Conservation (phyloP, 2,797 vertebrate species). For the Poeciliopsis presidionis region DNA sequence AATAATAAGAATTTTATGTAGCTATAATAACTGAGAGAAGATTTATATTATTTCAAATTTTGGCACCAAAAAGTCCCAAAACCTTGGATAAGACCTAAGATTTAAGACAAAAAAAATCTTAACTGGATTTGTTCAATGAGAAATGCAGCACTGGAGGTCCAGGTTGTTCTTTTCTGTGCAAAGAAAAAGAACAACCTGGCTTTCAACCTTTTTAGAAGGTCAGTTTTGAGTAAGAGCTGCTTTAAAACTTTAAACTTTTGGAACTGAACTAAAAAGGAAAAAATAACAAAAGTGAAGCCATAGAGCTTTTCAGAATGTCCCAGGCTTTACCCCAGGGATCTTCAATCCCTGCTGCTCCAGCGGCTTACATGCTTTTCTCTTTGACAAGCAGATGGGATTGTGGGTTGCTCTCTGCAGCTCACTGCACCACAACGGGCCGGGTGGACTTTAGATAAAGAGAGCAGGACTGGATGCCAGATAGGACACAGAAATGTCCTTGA, state of each 20-base stretch:
- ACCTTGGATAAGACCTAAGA: neutral
- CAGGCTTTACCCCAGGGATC: constrained; percentile 50
- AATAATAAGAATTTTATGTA: neutral
- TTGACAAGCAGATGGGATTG: constrained; percentile 61
- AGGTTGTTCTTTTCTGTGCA: constrained; percentile 6
- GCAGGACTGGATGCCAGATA: constrained; percentile 23
- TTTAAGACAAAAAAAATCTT: neutral
- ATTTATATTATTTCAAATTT: neutral
- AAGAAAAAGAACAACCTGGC: too few relatives aligned
- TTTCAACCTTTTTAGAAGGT: constrained; percentile 37
- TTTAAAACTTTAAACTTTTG: constrained; percentile 49
- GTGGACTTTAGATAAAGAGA: constrained; percentile 45
- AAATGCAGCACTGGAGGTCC: neutral
- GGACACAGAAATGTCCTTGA: constrained; percentile 67
- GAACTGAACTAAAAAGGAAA: constrained; percentile 15
- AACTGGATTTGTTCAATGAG: neutral
- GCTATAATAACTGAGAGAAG: neutral
- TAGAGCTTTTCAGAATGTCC: constrained; percentile 43
- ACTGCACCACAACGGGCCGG: constrained; percentile 41
- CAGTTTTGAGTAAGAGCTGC: constrained; percentile 45
- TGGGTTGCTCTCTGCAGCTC: constrained; percentile 42
- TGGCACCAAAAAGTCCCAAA: neutral
- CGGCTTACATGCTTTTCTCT: constrained; percentile 58
- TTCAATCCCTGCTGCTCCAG: constrained; percentile 46
- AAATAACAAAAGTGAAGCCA: constrained; percentile 31